Conservation (phyloP, 1,140 invertebrate genomes). For the Eubasilissa regina region DNA sequence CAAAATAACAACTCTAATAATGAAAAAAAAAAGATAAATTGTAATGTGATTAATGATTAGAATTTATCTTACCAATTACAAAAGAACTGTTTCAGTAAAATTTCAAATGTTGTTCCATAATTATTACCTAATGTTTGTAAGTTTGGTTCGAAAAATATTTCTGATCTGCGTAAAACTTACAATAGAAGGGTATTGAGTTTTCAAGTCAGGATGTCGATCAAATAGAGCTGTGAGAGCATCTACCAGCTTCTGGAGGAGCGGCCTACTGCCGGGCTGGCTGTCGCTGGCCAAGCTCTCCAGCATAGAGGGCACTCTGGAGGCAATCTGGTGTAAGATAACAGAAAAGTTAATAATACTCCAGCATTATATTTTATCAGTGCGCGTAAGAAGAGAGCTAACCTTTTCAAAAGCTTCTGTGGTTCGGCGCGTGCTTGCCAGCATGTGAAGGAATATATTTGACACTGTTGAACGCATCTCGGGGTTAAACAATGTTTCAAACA, state of each 20-base stretch:
- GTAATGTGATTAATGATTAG: no score
- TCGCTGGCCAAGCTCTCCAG: conserved; percentile 52
- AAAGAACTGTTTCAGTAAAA: no score
- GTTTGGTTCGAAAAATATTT: no score
- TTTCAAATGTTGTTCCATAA: no score
- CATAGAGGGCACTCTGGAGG: conserved; percentile 36
- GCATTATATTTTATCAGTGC: not conserved
- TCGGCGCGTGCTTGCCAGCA: conserved; percentile 49
- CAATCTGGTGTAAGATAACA: conserved; percentile 40
- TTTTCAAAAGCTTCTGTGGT: conserved; percentile 47
- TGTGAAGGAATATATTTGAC: conserved; percentile 48
- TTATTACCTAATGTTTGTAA: no score
- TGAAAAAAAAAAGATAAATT: no score
- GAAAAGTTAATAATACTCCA: not conserved
- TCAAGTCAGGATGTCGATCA: conserved; percentile 38
- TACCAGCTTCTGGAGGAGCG: conserved; percentile 51
- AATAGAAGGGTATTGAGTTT: conserved; percentile 42
- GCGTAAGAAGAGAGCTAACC: conserved; percentile 3
- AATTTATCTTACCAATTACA: no score
- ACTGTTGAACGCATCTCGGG: conserved; percentile 34
- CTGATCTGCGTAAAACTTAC: conserved; percentile 18
- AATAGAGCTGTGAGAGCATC: conserved; percentile 49
- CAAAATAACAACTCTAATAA: no score
- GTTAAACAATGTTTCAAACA: conserved; percentile 46
- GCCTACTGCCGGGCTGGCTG: conserved; percentile 39